These are phyloP conservation scores for Epinotia bilunana DNA, from an alignment of 2,888 invertebrate species.

Conservation along the genomic window DNA sequence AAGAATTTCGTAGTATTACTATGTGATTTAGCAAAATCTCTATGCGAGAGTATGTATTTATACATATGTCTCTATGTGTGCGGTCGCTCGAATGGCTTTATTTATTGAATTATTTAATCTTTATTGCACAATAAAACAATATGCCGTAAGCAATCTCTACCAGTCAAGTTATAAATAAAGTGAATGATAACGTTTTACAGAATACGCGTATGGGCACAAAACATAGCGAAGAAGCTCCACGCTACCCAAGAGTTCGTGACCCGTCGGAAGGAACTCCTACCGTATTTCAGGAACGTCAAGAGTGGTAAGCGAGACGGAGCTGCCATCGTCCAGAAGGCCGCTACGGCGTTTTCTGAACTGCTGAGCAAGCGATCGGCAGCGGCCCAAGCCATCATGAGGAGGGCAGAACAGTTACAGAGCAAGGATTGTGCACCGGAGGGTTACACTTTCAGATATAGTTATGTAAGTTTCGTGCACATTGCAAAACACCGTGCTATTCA, in stretches of 20 bases:
- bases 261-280: conserved; percentile 62
- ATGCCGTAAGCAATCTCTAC: too few relatives aligned
- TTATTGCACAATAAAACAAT: too few relatives aligned
- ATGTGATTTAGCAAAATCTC: too few relatives aligned
- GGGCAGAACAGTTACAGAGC: conserved; percentile 66
- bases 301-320: conserved; percentile 67
- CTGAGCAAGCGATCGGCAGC: conserved; percentile 63
- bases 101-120: too few relatives aligned
- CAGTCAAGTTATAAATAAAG: too few relatives aligned
- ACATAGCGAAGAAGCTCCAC: conserved; percentile 64
- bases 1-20: too few relatives aligned
- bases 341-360: conserved; percentile 63
- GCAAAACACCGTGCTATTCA: background rate
- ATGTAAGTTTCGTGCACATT: conserved; percentile 60
- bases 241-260: conserved; percentile 68
- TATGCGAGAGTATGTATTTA: too few relatives aligned
- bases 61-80: too few relatives aligned
- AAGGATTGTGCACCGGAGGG: conserved; percentile 53
- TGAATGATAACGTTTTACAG: conserved; percentile 51
- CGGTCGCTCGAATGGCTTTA: too few relatives aligned
- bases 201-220: conserved; percentile 70
- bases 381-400: conserved; percentile 71
- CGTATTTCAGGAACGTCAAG: conserved; percentile 66
- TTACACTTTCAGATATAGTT: conserved; percentile 68
- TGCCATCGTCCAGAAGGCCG: conserved; percentile 69